These are phyloP conservation scores for Rhynchopsitta pachyrhyncha DNA, from an alignment of 2,113 vertebrate species.

Conservation along the genomic window DNA sequence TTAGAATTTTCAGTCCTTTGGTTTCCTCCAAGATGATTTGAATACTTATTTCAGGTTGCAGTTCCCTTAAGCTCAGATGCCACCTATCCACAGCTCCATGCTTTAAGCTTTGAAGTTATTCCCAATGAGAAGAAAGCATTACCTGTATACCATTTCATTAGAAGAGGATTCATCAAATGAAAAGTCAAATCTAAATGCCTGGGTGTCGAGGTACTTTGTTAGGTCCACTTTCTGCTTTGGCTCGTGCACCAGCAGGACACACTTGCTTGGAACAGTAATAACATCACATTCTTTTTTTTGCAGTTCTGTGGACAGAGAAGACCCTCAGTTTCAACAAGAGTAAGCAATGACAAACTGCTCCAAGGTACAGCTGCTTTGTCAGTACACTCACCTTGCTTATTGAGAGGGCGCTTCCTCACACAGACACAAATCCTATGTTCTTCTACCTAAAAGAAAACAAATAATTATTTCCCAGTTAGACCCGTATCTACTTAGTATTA, in stretches of 20 bases:
- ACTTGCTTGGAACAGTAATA: constrained; percentile 89
- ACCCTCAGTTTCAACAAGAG: neutral
- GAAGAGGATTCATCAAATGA: constrained; percentile 87
- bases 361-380: neutral
- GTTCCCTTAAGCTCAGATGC: neutral
- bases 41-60: neutral
- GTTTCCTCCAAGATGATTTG: neutral
- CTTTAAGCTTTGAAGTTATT: neutral
- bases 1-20: neutral
- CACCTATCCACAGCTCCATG: neutral
- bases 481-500: neutral
- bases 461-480: neutral
- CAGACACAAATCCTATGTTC: constrained; percentile 91
- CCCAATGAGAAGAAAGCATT: constrained; percentile 1
- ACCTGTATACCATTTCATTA: constrained; percentile 96
- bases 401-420: constrained; percentile 93
- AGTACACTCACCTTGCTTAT: constrained; percentile 83
- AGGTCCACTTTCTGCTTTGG: constrained; percentile 96
- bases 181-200: constrained; percentile 92
- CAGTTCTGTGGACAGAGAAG: constrained; percentile 77
- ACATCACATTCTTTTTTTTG: constrained; percentile 92
- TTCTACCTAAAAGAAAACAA: constrained; percentile 77
- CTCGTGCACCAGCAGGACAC: constrained; percentile 87
- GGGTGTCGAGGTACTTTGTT: constrained; percentile 95
- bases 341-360: neutral